Evolutionary conservation across 2,797 vertebrate species (phyloP).

Genomic region (Eidolon dupreanum): DNA sequence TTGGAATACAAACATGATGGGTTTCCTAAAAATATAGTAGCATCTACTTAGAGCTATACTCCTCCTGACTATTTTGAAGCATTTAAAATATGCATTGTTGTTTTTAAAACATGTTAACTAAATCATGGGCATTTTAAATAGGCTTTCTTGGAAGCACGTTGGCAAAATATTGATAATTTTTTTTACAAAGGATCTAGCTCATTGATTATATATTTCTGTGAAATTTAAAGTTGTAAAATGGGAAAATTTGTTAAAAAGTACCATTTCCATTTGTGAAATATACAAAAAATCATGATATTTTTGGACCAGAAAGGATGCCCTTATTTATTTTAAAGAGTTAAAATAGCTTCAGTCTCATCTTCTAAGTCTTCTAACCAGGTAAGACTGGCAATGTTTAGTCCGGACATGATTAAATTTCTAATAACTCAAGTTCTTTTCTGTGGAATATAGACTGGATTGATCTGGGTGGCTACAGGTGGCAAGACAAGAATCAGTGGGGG

Average conservation of each 20-base stretch:
- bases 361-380: background rate
- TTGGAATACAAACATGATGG: background rate
- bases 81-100: constrained; percentile 17
- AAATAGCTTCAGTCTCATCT: background rate
- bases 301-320: background rate
- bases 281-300: background rate
- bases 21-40: constrained; percentile 15
- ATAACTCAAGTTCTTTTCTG: background rate
- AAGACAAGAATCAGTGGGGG: background rate
- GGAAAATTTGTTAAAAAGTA: background rate
- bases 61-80: background rate
- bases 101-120: constrained; percentile 48
- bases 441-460: background rate
- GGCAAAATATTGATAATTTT: constrained; percentile 44
- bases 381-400: background rate
- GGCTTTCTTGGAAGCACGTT: constrained; percentile 20
- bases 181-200: constrained; percentile 3
- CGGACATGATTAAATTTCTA: constrained; percentile 1
- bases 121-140: constrained; percentile 40
- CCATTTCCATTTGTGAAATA: constrained; percentile 7
- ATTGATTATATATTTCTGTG: background rate
- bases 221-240: constrained; percentile 8
- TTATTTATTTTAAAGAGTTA: background rate
- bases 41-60: background rate
- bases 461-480: background rate